phyloP scores from a whole-genome alignment of 1,140 invertebrate species.

The Drosophila athabasca region DNA sequence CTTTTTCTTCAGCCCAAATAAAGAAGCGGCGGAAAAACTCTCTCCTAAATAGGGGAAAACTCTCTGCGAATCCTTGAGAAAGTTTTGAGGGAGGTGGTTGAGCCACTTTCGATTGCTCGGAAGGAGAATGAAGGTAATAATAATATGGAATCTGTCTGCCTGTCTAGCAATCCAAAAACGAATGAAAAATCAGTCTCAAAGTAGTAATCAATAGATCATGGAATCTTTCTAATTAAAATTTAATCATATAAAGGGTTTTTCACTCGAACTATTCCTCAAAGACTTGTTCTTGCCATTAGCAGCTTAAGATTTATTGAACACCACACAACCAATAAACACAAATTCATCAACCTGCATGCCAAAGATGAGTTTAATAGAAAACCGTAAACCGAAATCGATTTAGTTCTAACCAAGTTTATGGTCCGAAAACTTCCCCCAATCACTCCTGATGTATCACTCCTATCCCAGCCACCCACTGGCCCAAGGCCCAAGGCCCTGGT shows the following conservation, averaged over 20 bases:
- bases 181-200: background rate
- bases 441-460: too few species aligned
- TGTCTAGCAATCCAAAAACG: too few species aligned
- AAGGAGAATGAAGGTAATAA: too few species aligned
- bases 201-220: too few species aligned
- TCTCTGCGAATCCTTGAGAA: constrained; percentile 19
- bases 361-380: constrained; percentile 42
- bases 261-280: too few species aligned
- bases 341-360: constrained; percentile 25
- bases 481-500: constrained; percentile 42
- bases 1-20: constrained; percentile 45
- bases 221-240: too few species aligned
- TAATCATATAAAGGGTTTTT: too few species aligned
- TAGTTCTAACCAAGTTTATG: constrained; percentile 51
- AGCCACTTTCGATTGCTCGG: background rate
- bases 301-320: constrained; percentile 10
- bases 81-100: constrained; percentile 17
- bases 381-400: constrained; percentile 51
- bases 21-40: constrained; percentile 8
- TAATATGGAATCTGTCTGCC: too few species aligned
- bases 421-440: background rate
- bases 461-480: background rate
- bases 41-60: constrained; percentile 15
- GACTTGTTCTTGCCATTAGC: too few species aligned
- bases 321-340: constrained; percentile 8